Percentiles rank a stretch among this genome's conserved stretches.
These are phyloP conservation scores for Rachycentron canadum DNA, from an alignment of 2,797 vertebrate genomes.

Conservation along the genomic window DNA sequence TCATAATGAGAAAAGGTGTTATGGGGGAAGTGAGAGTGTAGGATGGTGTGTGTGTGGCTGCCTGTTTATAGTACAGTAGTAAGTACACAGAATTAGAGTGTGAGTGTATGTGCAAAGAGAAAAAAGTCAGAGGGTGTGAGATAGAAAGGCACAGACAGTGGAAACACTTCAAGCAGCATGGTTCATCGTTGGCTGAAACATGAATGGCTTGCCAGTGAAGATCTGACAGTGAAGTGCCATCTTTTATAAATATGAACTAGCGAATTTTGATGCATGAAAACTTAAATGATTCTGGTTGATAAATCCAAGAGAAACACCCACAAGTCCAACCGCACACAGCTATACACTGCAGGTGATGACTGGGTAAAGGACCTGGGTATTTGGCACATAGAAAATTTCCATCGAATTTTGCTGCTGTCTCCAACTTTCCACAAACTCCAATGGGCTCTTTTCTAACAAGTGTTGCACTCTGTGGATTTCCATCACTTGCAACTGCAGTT, in stretches of 20 bases:
- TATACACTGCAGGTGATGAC: neutral
- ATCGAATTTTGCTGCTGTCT: too few relatives aligned
- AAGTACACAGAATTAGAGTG: neutral
- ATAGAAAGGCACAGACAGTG: neutral
- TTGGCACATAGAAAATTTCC: too few relatives aligned
- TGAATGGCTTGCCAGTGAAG: neutral
- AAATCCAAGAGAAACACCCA: neutral
- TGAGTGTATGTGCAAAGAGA: neutral
- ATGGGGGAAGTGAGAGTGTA: constrained; percentile 20
- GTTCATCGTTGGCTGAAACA: constrained; percentile 5
- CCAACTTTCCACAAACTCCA: too few relatives aligned
- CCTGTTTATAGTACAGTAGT: constrained; percentile 23
- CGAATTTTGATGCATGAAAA: neutral
- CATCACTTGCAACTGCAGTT: too few relatives aligned
- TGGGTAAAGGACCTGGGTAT: neutral
- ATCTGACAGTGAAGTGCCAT: neutral
- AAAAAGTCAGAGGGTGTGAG: constrained; percentile 6
- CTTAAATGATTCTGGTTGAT: neutral
- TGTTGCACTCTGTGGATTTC: too few relatives aligned
- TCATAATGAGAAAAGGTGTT: constrained; percentile 14
- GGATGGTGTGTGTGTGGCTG: neutral
- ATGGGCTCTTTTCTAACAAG: too few relatives aligned
- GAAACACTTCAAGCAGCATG: neutral
- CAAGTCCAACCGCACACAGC: neutral
- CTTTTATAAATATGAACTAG: neutral